Conservation (phyloP, 1,140 invertebrate species). For the Pogonomyrmex barbatus region DNA sequence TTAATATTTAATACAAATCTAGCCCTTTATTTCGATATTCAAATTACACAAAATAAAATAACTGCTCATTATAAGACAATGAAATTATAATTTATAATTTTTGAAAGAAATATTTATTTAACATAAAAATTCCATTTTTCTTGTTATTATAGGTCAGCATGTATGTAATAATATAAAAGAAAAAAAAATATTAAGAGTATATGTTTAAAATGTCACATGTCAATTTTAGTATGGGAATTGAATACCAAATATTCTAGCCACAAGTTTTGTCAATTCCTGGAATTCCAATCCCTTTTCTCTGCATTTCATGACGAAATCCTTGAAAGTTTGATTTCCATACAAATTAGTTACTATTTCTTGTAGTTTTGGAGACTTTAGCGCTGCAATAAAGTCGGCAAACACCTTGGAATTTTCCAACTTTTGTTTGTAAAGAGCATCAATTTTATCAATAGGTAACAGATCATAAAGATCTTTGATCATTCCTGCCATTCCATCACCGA, state of each 20-base stretch:
- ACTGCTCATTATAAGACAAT: not conserved
- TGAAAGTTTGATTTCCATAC: not conserved
- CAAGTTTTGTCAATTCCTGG: conserved; percentile 18
- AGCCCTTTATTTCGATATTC: not conserved
- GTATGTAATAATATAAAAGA: not conserved
- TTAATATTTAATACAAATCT: not conserved
- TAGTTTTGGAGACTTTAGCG: conserved; percentile 63
- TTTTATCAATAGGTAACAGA: conserved; percentile 70
- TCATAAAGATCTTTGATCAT: conserved; percentile 70
- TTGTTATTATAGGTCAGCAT: not conserved
- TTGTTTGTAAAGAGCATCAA: conserved; percentile 72
- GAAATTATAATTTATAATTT: not conserved
- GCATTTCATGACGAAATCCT: conserved; percentile 18
- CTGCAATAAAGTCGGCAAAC: conserved; percentile 68
- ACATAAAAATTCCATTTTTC: not conserved
- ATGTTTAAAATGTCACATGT: not conserved
- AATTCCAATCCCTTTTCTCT: conserved; percentile 59
- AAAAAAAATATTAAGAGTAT: not conserved
- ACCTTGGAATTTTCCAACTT: conserved; percentile 69
- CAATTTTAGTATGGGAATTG: conserved; percentile 47
- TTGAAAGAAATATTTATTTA: not conserved
- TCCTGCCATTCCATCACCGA: conserved; percentile 67
- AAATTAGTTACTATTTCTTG: conserved; percentile 60
- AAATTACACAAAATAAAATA: not conserved
- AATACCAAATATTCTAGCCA: conserved; percentile 27